Base-by-base conservation (phyloP, 2,888 invertebrate species). In the Empis stercorea region DNA sequence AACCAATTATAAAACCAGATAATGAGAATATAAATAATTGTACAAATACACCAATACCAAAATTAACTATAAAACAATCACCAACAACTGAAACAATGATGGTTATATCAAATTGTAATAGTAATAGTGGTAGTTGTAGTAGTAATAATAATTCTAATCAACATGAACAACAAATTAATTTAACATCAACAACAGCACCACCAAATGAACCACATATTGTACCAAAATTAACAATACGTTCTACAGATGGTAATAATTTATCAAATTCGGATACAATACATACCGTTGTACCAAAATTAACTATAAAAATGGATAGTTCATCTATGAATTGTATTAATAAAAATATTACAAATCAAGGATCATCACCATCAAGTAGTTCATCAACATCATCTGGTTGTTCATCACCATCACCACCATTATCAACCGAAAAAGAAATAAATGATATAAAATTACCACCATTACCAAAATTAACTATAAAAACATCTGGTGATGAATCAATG, bases 381-480 rank as follows among this genome's bases (percentile, higher is more conserved):
- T 46, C 47, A 11, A 48, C 55, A 13, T 51, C 53, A 20, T 54
- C 52, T 27, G 50, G 52, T 4, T 53, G 51, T 45, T 56, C 54
- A 7, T 53, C 54, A 23, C 54, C 49, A 41, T 52, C 54, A 59
- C 76, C 77, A 57, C 77, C 76, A 66, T 69, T 78, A 37, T 76
- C 76, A 1, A 61, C 64, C 32, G 47, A 62, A 43, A 63, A 65
- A 51, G 67, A 67, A 48, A 61, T 66, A 4, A 56, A 27, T 27
- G 6, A 27, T 2, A 13, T 1, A 17, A 11, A 17, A 38, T 5
- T 20, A 59, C 56, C 65, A 39, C 72, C 74, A 57, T 61, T 76
- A 59, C 76, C 77, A 57, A 77, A 76, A 66, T 69, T 78, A 50
- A 76, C 75, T 36, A 76, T 76, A 45, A 78, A 77, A 61, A 71